Base-by-base conservation (phyloP, 2,113 vertebrate genomes). In the Poecilia latipinna region DNA sequence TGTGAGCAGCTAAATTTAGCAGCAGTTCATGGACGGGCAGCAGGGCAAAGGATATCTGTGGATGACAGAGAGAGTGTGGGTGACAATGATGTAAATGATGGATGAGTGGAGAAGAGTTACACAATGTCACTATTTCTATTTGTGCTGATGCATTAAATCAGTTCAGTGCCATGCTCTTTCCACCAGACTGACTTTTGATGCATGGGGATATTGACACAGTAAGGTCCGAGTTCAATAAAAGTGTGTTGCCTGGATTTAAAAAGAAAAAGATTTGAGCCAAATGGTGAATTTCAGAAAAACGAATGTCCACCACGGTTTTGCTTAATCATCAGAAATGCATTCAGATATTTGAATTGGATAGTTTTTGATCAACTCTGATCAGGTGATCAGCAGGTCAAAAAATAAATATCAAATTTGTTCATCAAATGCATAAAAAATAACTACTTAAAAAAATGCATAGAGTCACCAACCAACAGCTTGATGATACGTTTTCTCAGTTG, bases 1-100 rank as follows among this genome's bases (percentile, higher is more conserved):
- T 65, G 42, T 74, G 22, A 71, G 42, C 35, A 3, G 74, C 87
- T 90, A 87, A 87, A 87, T 80, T 77, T 86, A 89, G 86, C 77
- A 22, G 33, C 6, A 31, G 11, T 72, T 51, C 8, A 5, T 31
- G 44, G 65, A 77, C 26, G 12, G 70, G 64, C 71, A 77, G 77
- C 63, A 44, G 15, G 83, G 62, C 65, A 80, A 74, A 67, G 69
- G 13, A 35, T 69, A 64, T 66, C 26, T 22, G 61, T 71, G 70
- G 39, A 31, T 24, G 15, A 75, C 26, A 57, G 32, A 13, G 12
- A 62, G 12, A 62, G n/a, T 26, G 48, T 64, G 31, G 42, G 3
- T 37, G n/a, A 15, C 5, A 12, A 22, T 8, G 19, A 70, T 68
- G 39, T 19, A 70, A 33, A 12, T 4, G 4, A 37, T 31, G 48